phyloP scores from a whole-genome alignment of 2,797 vertebrate genomes.

The Pteronotus mesoamericanus region DNA sequence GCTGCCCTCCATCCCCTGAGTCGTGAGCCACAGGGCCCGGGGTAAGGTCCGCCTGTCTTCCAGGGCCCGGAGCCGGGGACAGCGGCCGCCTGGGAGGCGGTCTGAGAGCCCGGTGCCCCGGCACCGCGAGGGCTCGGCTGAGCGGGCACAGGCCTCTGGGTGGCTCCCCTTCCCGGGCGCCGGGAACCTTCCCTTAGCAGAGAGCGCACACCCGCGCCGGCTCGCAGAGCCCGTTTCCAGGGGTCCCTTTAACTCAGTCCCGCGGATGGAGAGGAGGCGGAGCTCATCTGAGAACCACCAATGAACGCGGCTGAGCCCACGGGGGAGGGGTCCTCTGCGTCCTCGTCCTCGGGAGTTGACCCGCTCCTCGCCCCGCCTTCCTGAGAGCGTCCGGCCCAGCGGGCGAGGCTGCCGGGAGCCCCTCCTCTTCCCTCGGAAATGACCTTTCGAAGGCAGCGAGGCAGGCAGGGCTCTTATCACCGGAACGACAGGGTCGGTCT shows the following conservation, averaged over 20 bases:
- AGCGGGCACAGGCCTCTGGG: background rate
- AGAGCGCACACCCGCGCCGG: background rate
- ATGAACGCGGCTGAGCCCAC: background rate
- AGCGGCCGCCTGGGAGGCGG: background rate
- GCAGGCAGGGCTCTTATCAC: background rate
- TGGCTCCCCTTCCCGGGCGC: background rate
- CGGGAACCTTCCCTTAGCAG: background rate
- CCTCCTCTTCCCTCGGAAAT: background rate
- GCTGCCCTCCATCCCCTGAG: too few species aligned
- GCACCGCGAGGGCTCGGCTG: background rate
- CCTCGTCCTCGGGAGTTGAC: background rate
- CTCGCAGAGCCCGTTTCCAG: background rate
- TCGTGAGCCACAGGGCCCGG: background rate
- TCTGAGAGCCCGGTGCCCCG: background rate
- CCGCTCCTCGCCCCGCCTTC: background rate
- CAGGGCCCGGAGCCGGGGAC: too few species aligned
- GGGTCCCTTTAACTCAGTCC: background rate
- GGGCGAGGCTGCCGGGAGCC: background rate
- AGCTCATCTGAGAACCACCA: background rate
- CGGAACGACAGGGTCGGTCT: background rate
- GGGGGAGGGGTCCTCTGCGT: background rate
- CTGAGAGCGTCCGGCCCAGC: background rate
- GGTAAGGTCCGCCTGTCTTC: background rate
- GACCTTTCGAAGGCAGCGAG: slow-evolving; percentile 1
- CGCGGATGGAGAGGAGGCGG: background rate